A percentile compares a stretch with the other conserved stretches of the same genome.
phyloP scores from a whole-genome alignment of 2,888 invertebrate species.

The Ochropleura plecta region DNA sequence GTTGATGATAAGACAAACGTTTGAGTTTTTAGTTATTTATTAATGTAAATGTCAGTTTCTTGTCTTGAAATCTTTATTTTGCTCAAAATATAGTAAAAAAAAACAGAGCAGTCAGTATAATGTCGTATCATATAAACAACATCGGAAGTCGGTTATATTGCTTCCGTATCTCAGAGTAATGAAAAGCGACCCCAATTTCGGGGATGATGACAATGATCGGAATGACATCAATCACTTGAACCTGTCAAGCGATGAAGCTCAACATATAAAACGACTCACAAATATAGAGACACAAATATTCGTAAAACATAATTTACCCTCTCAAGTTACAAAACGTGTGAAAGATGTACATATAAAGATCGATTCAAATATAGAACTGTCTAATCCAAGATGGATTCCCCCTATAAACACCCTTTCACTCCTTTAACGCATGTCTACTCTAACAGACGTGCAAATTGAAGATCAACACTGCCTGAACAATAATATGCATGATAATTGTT shows the following conservation, averaged over 20 bases:
- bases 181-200: constrained; percentile 33
- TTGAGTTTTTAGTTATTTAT: not conserved
- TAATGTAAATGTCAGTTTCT: not conserved
- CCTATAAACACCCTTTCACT: no score
- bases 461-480: not conserved
- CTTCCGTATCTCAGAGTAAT: constrained; percentile 17
- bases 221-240: constrained; percentile 54
- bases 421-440: not conserved
- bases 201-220: constrained; percentile 33
- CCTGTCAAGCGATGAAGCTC: constrained; percentile 34
- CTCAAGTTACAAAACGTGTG: no score
- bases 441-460: not conserved
- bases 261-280: constrained; percentile 41
- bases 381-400: no score
- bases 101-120: not conserved
- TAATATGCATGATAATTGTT: not conserved
- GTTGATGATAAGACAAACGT: not conserved
- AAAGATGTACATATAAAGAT: no score
- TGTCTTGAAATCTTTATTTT: not conserved
- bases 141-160: constrained; percentile 18
- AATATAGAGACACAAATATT: not conserved
- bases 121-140: not conserved
- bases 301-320: not conserved
- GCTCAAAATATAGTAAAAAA: not conserved
- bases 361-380: no score